A percentile compares a stretch with the other conserved stretches of the same genome.
phyloP scores from a whole-genome alignment of 2,888 invertebrate genomes.

The Clistopyga incitator region DNA sequence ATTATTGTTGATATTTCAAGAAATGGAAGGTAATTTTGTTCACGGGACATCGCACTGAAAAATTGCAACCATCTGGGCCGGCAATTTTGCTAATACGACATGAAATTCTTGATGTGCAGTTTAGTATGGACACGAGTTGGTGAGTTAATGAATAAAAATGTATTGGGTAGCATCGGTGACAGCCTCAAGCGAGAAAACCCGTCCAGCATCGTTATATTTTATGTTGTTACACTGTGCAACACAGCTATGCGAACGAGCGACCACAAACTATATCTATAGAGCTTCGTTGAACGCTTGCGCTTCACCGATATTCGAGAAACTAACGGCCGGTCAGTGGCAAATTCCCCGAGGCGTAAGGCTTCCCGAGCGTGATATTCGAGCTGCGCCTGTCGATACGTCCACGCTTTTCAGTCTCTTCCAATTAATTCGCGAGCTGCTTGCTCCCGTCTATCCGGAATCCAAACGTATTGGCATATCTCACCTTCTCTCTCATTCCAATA shows the following conservation, averaged over 20 bases:
- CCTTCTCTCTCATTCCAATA: conserved; percentile 27
- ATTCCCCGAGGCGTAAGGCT: conserved; percentile 62
- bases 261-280: background rate
- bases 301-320: conserved; percentile 59
- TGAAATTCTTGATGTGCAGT: background rate
- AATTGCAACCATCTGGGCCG: background rate
- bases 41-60: background rate
- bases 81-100: background rate
- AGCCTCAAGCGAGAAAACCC: conserved; percentile 42
- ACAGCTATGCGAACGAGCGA: background rate
- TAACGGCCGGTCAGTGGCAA: conserved; percentile 54
- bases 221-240: background rate
- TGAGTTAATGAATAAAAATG: conserved; percentile 29
- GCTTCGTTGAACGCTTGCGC: conserved; percentile 30
- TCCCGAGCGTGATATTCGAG: conserved; percentile 55
- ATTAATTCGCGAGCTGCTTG: conserved; percentile 57
- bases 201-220: conserved; percentile 41
- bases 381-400: conserved; percentile 63
- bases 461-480: conserved; percentile 59
- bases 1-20: too few species aligned
- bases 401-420: conserved; percentile 64
- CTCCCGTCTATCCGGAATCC: conserved; percentile 54
- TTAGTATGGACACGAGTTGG: background rate
- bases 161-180: conserved; percentile 30
- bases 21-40: too few species aligned